A percentile compares a stretch with the other conserved stretches of the same genome.
Conservation (phyloP, 2,113 vertebrate genomes). For the Lampris megalopsis region DNA sequence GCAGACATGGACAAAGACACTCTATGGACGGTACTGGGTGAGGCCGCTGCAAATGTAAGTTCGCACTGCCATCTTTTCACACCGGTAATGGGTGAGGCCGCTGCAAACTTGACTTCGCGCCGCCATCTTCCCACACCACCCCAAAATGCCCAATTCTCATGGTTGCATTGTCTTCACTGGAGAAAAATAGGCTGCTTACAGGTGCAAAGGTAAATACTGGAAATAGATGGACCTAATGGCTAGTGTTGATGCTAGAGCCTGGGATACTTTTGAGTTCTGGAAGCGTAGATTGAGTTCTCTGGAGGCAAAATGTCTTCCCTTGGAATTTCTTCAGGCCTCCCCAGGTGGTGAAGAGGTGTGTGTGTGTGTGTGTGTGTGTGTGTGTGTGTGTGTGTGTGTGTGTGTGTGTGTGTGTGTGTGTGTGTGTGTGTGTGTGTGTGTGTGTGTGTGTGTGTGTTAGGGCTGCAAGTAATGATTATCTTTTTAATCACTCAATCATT, state of each 20-base stretch:
- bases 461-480: too few species aligned
- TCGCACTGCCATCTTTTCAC: too few species aligned
- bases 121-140: too few species aligned
- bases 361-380: slow-evolving; percentile 9
- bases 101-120: too few species aligned
- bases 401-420: slow-evolving; percentile 5
- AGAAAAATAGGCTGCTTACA: background rate
- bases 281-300: slow-evolving; percentile 53
- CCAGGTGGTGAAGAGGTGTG: slow-evolving; percentile 19
- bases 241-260: slow-evolving; percentile 20
- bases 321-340: slow-evolving; percentile 51
- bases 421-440: background rate
- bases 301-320: slow-evolving; percentile 40
- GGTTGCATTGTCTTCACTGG: background rate
- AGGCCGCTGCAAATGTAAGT: too few species aligned
- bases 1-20: too few species aligned
- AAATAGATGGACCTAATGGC: slow-evolving; percentile 24
- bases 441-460: background rate
- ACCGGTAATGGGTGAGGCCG: too few species aligned
- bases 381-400: slow-evolving; percentile 10
- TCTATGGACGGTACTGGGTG: too few species aligned
- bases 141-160: background rate
- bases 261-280: slow-evolving; percentile 53
- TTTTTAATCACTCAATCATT: background rate
- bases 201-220: background rate